These are phyloP conservation scores for Sitta carolinensis DNA, from an alignment of 2,797 vertebrate genomes.

Conservation along the genomic window DNA sequence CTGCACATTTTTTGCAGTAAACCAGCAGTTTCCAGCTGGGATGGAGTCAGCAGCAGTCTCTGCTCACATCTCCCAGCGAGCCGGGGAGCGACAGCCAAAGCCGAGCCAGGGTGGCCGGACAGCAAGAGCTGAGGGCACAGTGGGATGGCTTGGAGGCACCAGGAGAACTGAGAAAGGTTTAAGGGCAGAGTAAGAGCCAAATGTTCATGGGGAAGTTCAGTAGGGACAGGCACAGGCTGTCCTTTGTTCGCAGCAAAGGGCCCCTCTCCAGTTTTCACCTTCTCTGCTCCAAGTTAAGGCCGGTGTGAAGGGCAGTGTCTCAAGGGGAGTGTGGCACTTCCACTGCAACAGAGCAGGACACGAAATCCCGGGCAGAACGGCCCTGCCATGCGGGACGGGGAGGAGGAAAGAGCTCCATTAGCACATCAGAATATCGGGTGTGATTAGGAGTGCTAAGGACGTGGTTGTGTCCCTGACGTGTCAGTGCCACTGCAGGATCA, in stretches of 20 bases:
- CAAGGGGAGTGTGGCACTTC: rapidly evolving
- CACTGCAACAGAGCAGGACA: background rate
- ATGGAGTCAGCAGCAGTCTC: background rate
- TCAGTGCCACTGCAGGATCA: background rate
- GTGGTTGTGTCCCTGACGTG: background rate
- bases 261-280: background rate
- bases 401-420: background rate
- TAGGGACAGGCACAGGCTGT: background rate
- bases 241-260: background rate
- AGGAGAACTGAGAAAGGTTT: background rate
- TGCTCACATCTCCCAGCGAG: background rate
- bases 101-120: no score
- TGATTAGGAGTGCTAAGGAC: background rate
- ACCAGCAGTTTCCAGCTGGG: background rate
- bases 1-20: background rate
- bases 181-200: background rate
- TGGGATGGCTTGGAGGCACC: background rate
- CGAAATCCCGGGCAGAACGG: background rate
- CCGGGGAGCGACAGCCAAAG: rapidly evolving
- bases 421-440: background rate
- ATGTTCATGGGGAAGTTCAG: background rate
- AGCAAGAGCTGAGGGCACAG: background rate
- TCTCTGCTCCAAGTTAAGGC: background rate
- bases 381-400: background rate
- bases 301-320: background rate